Evolutionary conservation across 1,140 invertebrate species (phyloP).

Genomic region (Battus philenor): DNA sequence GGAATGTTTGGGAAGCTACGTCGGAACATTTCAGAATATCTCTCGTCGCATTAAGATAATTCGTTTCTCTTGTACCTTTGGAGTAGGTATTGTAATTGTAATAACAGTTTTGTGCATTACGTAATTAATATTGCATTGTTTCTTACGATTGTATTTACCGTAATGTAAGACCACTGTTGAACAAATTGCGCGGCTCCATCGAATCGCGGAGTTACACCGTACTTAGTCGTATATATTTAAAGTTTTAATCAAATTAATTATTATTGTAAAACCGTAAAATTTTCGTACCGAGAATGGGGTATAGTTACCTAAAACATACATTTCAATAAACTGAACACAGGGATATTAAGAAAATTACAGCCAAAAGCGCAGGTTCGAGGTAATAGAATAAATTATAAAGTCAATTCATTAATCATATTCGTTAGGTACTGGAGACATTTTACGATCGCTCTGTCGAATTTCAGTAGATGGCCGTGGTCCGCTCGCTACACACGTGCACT

Average conservation of each 20-base stretch:
- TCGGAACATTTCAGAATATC: constrained; percentile 70
- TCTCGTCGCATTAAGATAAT: constrained; percentile 74
- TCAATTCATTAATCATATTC: constrained; percentile 75
- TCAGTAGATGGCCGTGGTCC: constrained; percentile 10
- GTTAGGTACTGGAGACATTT: constrained; percentile 62
- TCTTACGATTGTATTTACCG: constrained; percentile 73
- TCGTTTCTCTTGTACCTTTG: constrained; percentile 73
- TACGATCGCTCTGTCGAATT: constrained; percentile 24
- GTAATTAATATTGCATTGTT: constrained; percentile 74
- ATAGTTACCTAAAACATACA: constrained; percentile 53
- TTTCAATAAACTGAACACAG: constrained; percentile 69
- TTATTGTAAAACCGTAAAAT: constrained; percentile 43
- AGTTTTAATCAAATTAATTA: constrained; percentile 67
- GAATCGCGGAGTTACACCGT: constrained; percentile 55
- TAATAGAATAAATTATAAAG: constrained; percentile 73
- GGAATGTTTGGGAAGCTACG: constrained; percentile 62
- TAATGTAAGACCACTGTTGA: constrained; percentile 71
- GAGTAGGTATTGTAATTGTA: constrained; percentile 75
- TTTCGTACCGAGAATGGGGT: constrained; percentile 52
- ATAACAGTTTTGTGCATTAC: constrained; percentile 75
- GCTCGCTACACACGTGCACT: constrained; percentile 56
- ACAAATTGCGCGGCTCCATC: constrained; percentile 50
- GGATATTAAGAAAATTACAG: constrained; percentile 64
- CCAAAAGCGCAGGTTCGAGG: constrained; percentile 68
- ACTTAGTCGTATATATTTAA: constrained; percentile 71